Conservation (phyloP, 2,113 vertebrate species). For the Acrocephalus kingi region DNA sequence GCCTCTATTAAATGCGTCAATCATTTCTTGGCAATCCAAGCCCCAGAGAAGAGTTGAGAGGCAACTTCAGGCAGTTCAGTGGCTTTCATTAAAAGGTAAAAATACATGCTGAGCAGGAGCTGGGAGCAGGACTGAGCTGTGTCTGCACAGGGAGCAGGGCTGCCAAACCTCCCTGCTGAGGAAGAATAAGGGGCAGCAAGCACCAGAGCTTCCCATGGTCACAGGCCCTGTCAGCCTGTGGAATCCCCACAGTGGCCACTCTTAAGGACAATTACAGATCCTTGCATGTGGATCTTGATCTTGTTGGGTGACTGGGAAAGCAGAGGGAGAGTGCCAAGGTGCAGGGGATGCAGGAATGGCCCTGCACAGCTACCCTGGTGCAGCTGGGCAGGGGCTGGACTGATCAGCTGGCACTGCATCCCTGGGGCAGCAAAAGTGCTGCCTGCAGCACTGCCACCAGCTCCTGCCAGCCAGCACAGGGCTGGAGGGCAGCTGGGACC, state of each 20-base stretch:
- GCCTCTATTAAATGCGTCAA: slow-evolving; percentile 63
- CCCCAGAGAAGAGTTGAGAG: slow-evolving; percentile 25
- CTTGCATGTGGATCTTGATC: accelerated
- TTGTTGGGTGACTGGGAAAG: neutral
- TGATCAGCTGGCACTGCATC: accelerated
- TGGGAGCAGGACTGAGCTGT: neutral
- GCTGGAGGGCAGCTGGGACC: neutral
- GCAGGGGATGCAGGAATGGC: neutral
- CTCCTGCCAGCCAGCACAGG: neutral
- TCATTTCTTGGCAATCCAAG: slow-evolving; percentile 62
- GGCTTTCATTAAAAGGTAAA: slow-evolving; percentile 43
- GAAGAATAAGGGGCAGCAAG: neutral
- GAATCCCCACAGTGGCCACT: neutral
- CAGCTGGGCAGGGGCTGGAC: neutral
- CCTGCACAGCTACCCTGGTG: accelerated
- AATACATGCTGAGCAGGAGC: neutral
- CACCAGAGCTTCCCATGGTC: accelerated
- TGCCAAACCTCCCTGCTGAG: neutral
- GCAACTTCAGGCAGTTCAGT: slow-evolving; percentile 31
- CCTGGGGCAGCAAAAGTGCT: neutral
- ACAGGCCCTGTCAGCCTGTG: neutral
- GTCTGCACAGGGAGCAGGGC: neutral
- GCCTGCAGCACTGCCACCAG: neutral
- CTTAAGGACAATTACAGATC: neutral
- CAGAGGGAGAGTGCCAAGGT: accelerated